Percentiles rank a stretch among this genome's conserved stretches.
Evolutionary conservation across 2,888 invertebrate species (phyloP).

Genomic region (Zaprionus bogoriensis): DNA sequence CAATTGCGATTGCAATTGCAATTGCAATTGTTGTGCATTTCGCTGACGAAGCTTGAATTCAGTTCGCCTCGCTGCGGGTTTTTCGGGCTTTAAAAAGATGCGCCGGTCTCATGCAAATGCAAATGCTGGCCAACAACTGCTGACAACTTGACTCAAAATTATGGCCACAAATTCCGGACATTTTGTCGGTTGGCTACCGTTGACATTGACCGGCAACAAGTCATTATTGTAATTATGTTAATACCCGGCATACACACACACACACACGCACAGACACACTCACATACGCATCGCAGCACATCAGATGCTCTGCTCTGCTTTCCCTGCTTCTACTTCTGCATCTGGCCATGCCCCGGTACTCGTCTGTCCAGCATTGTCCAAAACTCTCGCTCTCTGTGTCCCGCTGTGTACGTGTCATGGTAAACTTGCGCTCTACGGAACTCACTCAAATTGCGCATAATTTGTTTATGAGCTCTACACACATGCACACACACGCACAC

Average conservation of each 20-base stretch:
- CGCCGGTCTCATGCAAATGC: conserved; percentile 36
- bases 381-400: background rate
- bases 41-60: background rate
- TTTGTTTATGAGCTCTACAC: conserved; percentile 57
- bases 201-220: conserved; percentile 60
- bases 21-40: conserved; percentile 47
- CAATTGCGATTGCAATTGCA: conserved; percentile 25
- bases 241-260: conserved; percentile 34
- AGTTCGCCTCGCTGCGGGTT: background rate
- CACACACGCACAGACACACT: conserved; percentile 7
- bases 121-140: conserved; percentile 34
- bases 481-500: conserved; percentile 27
- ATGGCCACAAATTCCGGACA: conserved; percentile 53
- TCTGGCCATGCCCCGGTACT: too few relatives aligned
- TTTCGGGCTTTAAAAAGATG: conserved; percentile 24
- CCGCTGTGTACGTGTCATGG: conserved; percentile 19
- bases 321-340: background rate
- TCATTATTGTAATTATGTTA: conserved; percentile 74
- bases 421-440: conserved; percentile 42
- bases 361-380: background rate
- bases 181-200: conserved; percentile 21
- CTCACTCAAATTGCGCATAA: conserved; percentile 66
- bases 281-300: conserved; percentile 7
- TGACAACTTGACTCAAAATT: conserved; percentile 48
- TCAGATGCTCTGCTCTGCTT: background rate